Base-by-base conservation (phyloP, 2,797 vertebrate genomes). In the Harpagifer antarcticus region DNA sequence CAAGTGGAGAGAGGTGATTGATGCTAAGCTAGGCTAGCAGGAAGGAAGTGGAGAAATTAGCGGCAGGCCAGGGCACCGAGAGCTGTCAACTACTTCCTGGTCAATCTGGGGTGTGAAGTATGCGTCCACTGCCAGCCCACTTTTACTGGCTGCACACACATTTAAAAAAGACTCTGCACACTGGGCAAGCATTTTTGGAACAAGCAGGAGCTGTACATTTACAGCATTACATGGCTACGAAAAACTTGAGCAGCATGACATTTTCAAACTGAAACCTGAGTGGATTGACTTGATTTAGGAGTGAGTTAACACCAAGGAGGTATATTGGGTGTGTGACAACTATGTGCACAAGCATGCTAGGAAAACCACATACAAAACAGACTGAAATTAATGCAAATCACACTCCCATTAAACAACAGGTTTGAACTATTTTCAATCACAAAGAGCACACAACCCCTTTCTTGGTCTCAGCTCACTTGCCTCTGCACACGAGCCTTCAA, bases 71-170 rank as follows among this genome's bases (percentile, higher is more conserved):
- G 90, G 90, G 84, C 91, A 93, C 87, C 69, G 85, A 84, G 82
- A 94, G 88, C 94, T 93, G 92, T 94, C 93, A 94, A 95, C 87
- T 94, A 94, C 93, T 95, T 96, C 94, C 95, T 94, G 93, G 85
- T 94, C 79, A 86, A 77, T 86, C 82, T 85, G 84, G 85, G 91
- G 94, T 93, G 94, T 94, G 93, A 95, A 94, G 92, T 92, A 86
- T 90, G 84, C 58, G 40, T 76, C 69, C 62, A 50, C 59, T 88
- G 85, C 91, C 88, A 90, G 66, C 69, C 74, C 67, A 72, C 77
- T 70, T 82, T 10, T 49, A 43, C 49, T 54, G 9, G 23, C 53
- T 65, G 33, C 45, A 44, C 48, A 79, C 48, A 42, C 13, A 63
- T 43, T 42, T 58, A 8, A 40, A 78, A 72, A 73, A 74, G 37